Conservation (phyloP, 2,797 vertebrate genomes). For the Telmatherina bonti region DNA sequence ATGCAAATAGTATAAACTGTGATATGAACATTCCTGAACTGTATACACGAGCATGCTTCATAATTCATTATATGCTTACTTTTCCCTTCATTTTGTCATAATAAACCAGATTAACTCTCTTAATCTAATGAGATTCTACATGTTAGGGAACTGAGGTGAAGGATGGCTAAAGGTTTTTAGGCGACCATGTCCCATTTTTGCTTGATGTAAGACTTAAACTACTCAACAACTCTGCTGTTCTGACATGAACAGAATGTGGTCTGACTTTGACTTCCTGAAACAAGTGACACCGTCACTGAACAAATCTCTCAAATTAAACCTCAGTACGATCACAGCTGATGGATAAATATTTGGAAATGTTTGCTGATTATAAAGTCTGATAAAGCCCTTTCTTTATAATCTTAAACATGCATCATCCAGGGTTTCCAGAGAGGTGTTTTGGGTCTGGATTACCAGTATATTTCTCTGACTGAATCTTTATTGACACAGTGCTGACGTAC, state of each 20-base stretch:
- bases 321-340: background rate
- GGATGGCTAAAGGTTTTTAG: background rate
- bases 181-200: background rate
- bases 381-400: too few species aligned
- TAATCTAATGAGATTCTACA: background rate
- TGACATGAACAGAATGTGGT: background rate
- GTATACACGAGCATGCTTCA: background rate
- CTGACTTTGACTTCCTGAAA: background rate
- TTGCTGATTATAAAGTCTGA: too few species aligned
- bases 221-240: background rate
- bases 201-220: background rate
- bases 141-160: background rate
- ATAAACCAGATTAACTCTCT: background rate
- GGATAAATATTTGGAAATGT: background rate
- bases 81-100: background rate
- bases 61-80: background rate
- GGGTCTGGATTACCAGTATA: too few species aligned
- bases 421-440: too few species aligned
- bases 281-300: background rate
- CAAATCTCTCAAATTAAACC: background rate
- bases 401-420: too few species aligned
- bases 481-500: background rate
- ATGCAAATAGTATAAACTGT: conserved; percentile 25
- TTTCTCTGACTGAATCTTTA: background rate
- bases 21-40: conserved; percentile 4